Evolutionary conservation across 2,888 invertebrate species (phyloP), one percentile per base, ranked within the genome.

Genomic region (Eupithecia subfuscata): DNA sequence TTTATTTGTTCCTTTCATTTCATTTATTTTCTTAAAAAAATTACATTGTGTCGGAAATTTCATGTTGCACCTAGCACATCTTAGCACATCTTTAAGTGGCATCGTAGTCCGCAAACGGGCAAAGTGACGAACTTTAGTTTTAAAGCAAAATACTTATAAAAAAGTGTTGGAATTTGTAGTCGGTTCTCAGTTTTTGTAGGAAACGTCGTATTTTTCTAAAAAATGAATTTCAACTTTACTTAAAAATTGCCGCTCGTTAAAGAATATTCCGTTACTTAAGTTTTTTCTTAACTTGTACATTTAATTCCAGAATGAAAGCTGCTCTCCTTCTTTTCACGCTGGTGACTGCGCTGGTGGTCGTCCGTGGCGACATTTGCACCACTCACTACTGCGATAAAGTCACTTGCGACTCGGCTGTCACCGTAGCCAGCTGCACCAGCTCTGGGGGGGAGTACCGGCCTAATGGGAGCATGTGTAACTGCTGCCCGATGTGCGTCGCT

Each of bases 261-360:
- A 45, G 45, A 45, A 45, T 6, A 48, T 18, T 48, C n/a, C 18
- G 8, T 48, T 9, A 18, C n/a, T n/a, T 48, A 7, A 48, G 18
- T 48, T 18, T 8, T 48, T 18, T 7, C 48, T 7, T 48, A 8
- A 16, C 45, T 56, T 34, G 67, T 67, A 3, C 25, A 11, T 68
- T 68, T 45, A 48, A 30, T 56, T 70, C 56, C n/a, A 69, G 69
- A 52, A 68, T 68, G 68, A 68, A 68, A 43, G 25, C 68, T 25
- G 43, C 45, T 40, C n/a, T 40, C 0, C n/a, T 68, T 2, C 18
- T 68, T 0, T 22, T 68, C 34, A 6, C 18, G 8, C 43, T 68
- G 68, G 68, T 12, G 43, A 14, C 16, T 43, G 22, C 40, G 14
- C 43, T 68, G 43, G 43, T 43, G 11, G 25, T 25, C 1, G 43